Percentiles rank a stretch among this genome's conserved stretches.
Conservation (phyloP, 2,113 vertebrate species). For the Oryzias javanicus region DNA sequence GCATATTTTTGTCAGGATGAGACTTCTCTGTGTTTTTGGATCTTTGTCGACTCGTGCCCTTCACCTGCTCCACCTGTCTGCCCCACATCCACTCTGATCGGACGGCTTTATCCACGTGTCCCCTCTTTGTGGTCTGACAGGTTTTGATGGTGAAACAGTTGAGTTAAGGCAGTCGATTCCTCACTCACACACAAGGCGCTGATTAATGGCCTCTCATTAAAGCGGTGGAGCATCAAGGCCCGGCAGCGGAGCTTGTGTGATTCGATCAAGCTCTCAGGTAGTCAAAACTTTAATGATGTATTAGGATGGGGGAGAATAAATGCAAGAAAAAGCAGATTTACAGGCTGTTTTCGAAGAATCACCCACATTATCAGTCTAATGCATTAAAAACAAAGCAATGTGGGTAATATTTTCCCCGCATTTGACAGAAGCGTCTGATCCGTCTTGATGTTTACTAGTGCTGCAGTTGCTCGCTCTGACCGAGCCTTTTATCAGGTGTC, state of each 20-base stretch:
- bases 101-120: constrained; percentile 19
- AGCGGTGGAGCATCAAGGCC: constrained; percentile 38
- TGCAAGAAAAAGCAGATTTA: constrained; percentile 20
- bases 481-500: constrained; percentile 36
- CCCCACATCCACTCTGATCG: constrained; percentile 21
- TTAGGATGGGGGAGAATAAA: constrained; percentile 8
- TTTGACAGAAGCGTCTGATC: constrained; percentile 3
- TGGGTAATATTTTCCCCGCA: background rate
- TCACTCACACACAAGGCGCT: constrained; percentile 16
- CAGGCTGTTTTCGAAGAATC: background rate
- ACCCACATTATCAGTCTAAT: too few species aligned
- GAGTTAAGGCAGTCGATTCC: constrained; percentile 27
- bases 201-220: constrained; percentile 53
- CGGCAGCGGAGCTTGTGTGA: constrained; percentile 41
- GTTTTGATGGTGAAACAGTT: constrained; percentile 38
- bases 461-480: constrained; percentile 24
- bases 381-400: too few species aligned
- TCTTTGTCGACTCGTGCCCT: constrained; percentile 29
- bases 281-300: constrained; percentile 29
- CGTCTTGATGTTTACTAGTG: constrained; percentile 55
- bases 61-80: constrained; percentile 14
- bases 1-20: too few species aligned
- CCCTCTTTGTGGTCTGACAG: constrained; percentile 19
- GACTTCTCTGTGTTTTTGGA: too few species aligned
- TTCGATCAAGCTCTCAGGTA: constrained; percentile 36